These are phyloP conservation scores for Xylocampa areola DNA, from an alignment of 2,888 invertebrate species.

Conservation along the genomic window DNA sequence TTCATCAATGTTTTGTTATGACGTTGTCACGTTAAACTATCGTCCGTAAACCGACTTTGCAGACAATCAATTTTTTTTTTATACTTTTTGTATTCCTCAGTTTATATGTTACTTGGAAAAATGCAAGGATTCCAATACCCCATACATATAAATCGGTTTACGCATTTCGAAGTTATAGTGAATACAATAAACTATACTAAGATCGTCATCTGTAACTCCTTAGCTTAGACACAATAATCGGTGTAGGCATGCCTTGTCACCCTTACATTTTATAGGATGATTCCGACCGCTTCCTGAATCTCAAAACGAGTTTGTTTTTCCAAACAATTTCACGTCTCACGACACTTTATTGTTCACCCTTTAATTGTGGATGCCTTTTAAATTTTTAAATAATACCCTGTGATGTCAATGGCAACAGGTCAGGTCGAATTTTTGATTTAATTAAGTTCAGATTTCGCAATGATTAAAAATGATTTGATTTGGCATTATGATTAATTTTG, in stretches of 20 bases:
- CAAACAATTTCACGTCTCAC: conserved; percentile 54
- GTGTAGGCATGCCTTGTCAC: conserved; percentile 34
- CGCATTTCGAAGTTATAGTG: no score
- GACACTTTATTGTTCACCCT: conserved; percentile 44
- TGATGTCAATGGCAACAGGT: conserved; percentile 7
- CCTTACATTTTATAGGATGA: conserved; percentile 23
- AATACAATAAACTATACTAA: no score
- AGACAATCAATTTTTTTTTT: no score
- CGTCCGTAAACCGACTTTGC: no score
- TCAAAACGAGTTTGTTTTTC: conserved; percentile 47
- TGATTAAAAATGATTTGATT: conserved; percentile 30
- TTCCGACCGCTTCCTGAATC: conserved; percentile 33
- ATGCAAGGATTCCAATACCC: no score
- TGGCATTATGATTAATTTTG: conserved; percentile 20
- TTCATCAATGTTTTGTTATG: no score
- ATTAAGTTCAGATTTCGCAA: conserved; percentile 42
- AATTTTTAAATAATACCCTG: conserved; percentile 22
- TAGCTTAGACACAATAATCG: no score
- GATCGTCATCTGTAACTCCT: no score
- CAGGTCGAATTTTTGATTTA: conserved; percentile 12
- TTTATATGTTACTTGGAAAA: no score
- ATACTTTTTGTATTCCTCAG: no score
- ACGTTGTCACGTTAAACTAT: no score
- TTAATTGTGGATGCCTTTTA: conserved; percentile 36
- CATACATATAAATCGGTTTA: no score